Evolutionary conservation across 2,113 vertebrate species (phyloP), one percentile per base, ranked within the genome.

Genomic region (Tragulus kanchil): DNA sequence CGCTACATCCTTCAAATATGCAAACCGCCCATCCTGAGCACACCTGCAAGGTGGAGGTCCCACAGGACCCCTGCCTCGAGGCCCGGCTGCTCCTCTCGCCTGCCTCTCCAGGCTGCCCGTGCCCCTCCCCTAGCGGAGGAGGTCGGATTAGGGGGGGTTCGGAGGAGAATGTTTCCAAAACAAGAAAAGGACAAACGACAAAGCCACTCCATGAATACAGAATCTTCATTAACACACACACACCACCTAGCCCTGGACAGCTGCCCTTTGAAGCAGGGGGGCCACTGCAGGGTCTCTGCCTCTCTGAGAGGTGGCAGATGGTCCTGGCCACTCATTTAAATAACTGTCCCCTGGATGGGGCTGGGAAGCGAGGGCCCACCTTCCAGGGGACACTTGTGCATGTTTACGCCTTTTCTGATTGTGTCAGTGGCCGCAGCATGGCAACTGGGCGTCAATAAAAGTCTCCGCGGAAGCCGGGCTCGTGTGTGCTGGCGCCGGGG

Each of bases 381-480:
- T 84, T 85, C 94, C 79, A 11, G 96, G 96, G 92, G 84, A 93
- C 82, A 78, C 28, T 28, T 12, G 54, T 97, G 98, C 98, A 98
- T 97, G 98, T 97, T 98, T 91, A 97, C 42, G 58, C 96, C 97
- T 97, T 92, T 97, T 97, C 94, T 94, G 97, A 95, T 94, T n/a
- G 65, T 97, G 97, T 97, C 98, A 95, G 97, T 96, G 94, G 96
- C 98, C 96, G 2, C 84, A 89, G 97, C 97, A 97, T 96, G 97
- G 97, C 96, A 97, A 96, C 97, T 90, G 92, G 92, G 95, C 50
- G 4, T 93, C 96, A 98, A 98, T 98, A 98, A 98, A 98, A 26
- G 82, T 93, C 92, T 98, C 92, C 73, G 90, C 91, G 52, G 93
- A 98, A 97, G 89, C 91, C 31, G 48, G 61, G 77, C 73, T 81